Evolutionary conservation across 1,140 invertebrate genomes (phyloP), one percentile per base, ranked within the genome.

Genomic region (Drosophila murphyi): DNA sequence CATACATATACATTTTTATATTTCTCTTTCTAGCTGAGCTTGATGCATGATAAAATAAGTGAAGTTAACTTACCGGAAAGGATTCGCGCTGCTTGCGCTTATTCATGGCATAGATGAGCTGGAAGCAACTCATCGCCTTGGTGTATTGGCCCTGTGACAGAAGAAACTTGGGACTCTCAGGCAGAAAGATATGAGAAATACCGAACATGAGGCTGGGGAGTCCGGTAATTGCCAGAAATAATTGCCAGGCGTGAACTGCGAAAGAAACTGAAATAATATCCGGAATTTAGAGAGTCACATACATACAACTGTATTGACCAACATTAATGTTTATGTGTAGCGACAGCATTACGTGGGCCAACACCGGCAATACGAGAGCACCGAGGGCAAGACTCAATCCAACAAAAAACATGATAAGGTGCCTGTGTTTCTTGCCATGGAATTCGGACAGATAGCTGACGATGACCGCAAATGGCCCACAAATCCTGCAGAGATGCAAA

Each of bases 91-190:
- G 91, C 73, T 94, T 93, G 3, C 95, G 94, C 7, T 94, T 95
- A 73, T 97, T 97, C 3, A 91, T 10, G 5, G 76, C 47, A 7
- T 91, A 91, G n/a, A 91, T 77, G 0, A 56, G 56, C 32, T 81
- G 76, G 10, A 90, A 34, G 0, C 63, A 68, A 2, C 10, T 29
- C 8, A 87, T 10, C 93, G 96, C 95, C 73, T 95, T 95, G 0
- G 94, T 93, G 67, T 95, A 95, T 41, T 94, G 93, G 62, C 96
- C 95, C 85, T 94, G 93, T 0, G 95, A 94, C 94, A 97, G 96
- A 0, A 97, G 92, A 89, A 96, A 97, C 92, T 97, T 97, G 12
- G 96, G 96, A 86, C 96, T 97, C 88, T 97, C 97, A 0, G 96
- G 95, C 10, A 97, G 93, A 73, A 95, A 95, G n/a, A 94, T 93